Base-by-base conservation (phyloP, 2,113 vertebrate species). In the Crotophaga sulcirostris region DNA sequence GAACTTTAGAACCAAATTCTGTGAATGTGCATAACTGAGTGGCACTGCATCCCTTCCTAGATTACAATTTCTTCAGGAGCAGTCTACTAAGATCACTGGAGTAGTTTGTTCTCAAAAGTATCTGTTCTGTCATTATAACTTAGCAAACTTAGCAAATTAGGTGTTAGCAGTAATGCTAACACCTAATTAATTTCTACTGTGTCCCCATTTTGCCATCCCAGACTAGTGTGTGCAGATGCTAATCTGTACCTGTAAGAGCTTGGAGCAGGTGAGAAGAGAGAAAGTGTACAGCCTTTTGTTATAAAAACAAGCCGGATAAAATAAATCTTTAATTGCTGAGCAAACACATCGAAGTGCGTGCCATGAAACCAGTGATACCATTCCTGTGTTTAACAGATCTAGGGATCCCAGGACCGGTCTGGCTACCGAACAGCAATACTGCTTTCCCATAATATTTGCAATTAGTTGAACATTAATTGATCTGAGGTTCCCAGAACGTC, bases 391-490 rank as follows among this genome's bases (percentile, higher is more conserved):
- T 63, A 89, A 51, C 51, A 92, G 18, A 55, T 29, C 2, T 5
- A 40, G 52, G 24, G 38, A 84, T 86, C 29, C 60, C 44, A 28
- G 34, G 54, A 7, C 52, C 13, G 7, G 0, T 56, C 59, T 68
- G 49, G 44, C 42, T 58, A 87, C 74, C 69, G 60, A 55, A 58
- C 59, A 58, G 51, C 73, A 54, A 42, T 75, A 51, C 74, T 72
- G 29, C 44, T 85, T 94, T 81, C 77, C 36, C 54, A 87, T 87
- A 59, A 21, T 87, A 59, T 75, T 95, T 96, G 40, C 73, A 82
- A 11, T 89, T 79, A 66, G 67, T 67, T 95, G 54, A 95, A 78
- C 59, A 62, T 77, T 93, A 96, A 83, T 87, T 89, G 38, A 83
- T 63, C 47, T 1, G 12, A 78, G 36, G 13, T 56, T 76, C 60